A percentile compares a stretch with the other conserved stretches of the same genome.
These are phyloP conservation scores for Drosophila suzukii DNA, from an alignment of 1,140 invertebrate species.

Conservation along the genomic window DNA sequence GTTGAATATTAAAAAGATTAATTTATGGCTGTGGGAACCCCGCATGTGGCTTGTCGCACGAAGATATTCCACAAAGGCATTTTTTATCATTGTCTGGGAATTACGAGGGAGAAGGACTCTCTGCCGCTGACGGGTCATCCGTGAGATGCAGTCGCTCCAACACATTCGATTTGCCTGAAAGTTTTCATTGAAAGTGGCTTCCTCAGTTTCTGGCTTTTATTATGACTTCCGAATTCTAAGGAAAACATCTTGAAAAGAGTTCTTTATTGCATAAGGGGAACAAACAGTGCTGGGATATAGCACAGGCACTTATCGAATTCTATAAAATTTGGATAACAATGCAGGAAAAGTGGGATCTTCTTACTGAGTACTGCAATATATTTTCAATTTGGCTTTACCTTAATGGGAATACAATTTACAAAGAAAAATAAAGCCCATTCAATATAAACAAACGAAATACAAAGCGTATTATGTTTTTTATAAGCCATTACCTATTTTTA, in stretches of 20 bases:
- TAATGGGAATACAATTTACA: not conserved
- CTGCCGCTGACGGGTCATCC: constrained; percentile 22
- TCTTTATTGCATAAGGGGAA: constrained; percentile 7
- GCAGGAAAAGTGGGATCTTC: too few relatives aligned
- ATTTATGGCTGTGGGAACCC: constrained; percentile 33
- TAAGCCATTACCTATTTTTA: too few relatives aligned
- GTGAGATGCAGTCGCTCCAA: constrained; percentile 16
- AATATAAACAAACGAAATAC: too few relatives aligned
- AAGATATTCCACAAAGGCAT: constrained; percentile 20
- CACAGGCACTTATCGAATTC: constrained; percentile 5
- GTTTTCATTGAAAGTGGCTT: constrained; percentile 13
- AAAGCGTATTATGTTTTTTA: too few relatives aligned
- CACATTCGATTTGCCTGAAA: constrained; percentile 9
- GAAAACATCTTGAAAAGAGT: constrained; percentile 24
- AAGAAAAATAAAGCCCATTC: not conserved
- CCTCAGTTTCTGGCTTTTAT: constrained; percentile 18
- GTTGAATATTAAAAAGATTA: constrained; percentile 55
- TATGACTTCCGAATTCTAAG: constrained; percentile 9
- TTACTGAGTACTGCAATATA: not conserved
- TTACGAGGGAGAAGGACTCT: not conserved
- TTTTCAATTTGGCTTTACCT: not conserved
- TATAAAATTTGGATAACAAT: constrained; percentile 19
- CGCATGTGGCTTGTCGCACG: constrained; percentile 12
- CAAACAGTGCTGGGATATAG: constrained; percentile 1
- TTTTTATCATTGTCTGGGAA: constrained; percentile 10